Percentiles rank a stretch among this genome's conserved stretches.
phyloP scores from a whole-genome alignment of 2,797 vertebrate genomes.

The Psittacula derbiana region DNA sequence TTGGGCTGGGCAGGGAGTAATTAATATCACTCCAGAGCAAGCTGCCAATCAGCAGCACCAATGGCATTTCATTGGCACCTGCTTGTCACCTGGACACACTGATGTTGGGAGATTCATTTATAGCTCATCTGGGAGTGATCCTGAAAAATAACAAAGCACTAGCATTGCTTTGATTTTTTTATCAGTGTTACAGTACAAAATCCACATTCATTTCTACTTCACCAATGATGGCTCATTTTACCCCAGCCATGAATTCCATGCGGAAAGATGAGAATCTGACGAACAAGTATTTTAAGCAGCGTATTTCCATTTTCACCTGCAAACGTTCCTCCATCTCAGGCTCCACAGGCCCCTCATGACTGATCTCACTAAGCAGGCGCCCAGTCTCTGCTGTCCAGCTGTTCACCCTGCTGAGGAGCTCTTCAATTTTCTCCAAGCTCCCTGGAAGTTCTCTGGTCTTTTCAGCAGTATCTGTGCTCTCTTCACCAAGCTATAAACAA shows the following conservation, averaged over 20 bases:
- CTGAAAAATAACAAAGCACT: neutral
- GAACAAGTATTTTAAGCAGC: neutral
- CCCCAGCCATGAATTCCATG: fast-evolving
- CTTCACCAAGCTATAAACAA: slow-evolving; percentile 46
- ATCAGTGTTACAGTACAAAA: neutral
- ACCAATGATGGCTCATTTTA: neutral
- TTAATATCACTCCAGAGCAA: neutral
- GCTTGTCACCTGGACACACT: neutral
- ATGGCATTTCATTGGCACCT: neutral
- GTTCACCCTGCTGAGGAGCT: slow-evolving; percentile 33
- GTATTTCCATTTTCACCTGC: slow-evolving; percentile 55
- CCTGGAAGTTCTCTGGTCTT: neutral
- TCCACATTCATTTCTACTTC: neutral
- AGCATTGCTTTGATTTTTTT: neutral
- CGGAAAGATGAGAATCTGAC: neutral
- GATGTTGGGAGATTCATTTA: neutral
- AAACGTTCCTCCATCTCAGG: slow-evolving; percentile 19
- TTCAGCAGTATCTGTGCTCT: neutral
- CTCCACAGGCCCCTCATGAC: neutral
- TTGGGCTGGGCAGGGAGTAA: neutral
- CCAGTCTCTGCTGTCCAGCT: slow-evolving; percentile 62
- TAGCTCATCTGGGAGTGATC: neutral
- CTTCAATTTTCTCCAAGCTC: slow-evolving; percentile 51
- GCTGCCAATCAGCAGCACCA: neutral
- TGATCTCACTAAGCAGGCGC: neutral